Base-by-base conservation (phyloP, 2,888 invertebrate species). In the Atherix ibis region DNA sequence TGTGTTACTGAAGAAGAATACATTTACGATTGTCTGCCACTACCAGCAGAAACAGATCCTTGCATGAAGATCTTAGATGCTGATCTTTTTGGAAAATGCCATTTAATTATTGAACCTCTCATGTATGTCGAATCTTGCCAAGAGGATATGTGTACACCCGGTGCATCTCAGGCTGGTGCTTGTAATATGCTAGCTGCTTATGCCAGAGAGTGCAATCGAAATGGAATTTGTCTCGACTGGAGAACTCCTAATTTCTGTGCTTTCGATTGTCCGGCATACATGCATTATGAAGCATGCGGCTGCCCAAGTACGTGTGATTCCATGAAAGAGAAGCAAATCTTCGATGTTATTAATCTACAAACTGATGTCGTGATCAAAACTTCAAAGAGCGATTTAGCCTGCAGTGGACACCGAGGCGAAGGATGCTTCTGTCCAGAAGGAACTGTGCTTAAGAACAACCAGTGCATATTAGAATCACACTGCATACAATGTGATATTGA, bases 381-480 rank as follows among this genome's bases (percentile, higher is more conserved):
- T 0, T 44, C 54, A 10, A 47, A 38, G n/a, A 40, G 42, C 3
- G 47, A 52, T 12, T 52, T 54, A 1, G 25, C 17, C 4, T 77
- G 77, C 40, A 48, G 54, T 17, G 54, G 56, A 4, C 58, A 54
- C 9, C 56, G 61, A 0, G 66, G 68, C 1, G 88, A 87, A 49
- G 88, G 87, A 2, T 91, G 91, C 57, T 83, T 78, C 67, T 91
- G 91, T 59, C 79, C 85, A 0, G 60, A 69, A 32, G 79, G 77
- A 38, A 70, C 74, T 57, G 74, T 80, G 0, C 63, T 77, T 42
- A 68, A 76, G 36, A 75, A 77, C 48, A 74, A 70, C 39, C 73
- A 71, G 4, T 91, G 89, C 48, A 70, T 88, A 2, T 64, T 68
- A 8, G 70, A 71, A 22, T 60, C 61, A 27, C 65, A 72, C 45